Conservation (phyloP, 2,113 vertebrate species). For the Sporophila hypoxantha region DNA sequence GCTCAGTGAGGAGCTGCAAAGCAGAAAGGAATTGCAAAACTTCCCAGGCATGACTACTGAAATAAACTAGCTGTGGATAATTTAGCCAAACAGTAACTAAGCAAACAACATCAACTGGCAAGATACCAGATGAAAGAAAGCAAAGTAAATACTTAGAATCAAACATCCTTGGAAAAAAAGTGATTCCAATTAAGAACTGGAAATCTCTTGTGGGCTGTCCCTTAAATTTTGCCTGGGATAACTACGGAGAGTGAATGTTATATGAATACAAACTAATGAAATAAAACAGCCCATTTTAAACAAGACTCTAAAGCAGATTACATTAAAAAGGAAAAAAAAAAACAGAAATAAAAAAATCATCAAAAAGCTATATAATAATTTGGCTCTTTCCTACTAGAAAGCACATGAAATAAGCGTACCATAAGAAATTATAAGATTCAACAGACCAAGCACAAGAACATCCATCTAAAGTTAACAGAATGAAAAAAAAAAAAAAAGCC, state of each 20-base stretch:
- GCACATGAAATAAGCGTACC: neutral
- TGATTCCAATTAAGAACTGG: neutral
- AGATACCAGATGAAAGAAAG: neutral
- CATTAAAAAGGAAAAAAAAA: neutral
- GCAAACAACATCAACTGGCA: neutral
- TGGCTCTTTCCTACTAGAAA: neutral
- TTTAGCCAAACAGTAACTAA: conserved; percentile 1
- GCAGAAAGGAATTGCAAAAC: neutral
- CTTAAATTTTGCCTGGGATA: neutral
- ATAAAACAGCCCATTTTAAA: neutral
- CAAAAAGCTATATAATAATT: neutral
- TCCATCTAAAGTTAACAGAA: neutral
- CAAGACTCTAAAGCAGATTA: neutral
- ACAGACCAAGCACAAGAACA: neutral
- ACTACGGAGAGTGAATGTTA: neutral
- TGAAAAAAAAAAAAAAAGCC: neutral
- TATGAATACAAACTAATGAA: neutral
- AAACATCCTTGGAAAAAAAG: neutral
- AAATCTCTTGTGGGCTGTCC: neutral
- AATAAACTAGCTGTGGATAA: neutral
- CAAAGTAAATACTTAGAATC: neutral
- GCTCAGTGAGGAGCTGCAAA: neutral
- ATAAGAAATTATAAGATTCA: neutral
- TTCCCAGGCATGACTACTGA: neutral
- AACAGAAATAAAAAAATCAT: neutral